Conservation (phyloP, 2,797 vertebrate genomes). For the Spinibarbus caldwelli region DNA sequence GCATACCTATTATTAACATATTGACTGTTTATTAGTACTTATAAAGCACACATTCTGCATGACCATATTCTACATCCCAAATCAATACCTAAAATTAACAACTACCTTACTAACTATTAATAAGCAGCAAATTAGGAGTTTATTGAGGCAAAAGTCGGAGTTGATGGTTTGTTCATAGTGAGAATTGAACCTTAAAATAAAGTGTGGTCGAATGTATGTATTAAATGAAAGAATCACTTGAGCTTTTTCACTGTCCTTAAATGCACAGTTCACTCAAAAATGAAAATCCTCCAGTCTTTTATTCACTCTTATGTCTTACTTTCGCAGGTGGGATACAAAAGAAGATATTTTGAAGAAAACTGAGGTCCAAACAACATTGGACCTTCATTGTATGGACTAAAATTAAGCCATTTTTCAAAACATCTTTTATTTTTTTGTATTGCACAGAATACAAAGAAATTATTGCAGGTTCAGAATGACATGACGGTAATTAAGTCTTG, state of each 20-base stretch:
- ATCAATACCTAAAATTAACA: background rate
- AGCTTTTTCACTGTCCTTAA: background rate
- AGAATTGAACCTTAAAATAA: background rate
- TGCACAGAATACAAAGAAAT: background rate
- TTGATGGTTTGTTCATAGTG: background rate
- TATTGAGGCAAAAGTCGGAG: background rate
- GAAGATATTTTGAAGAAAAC: background rate
- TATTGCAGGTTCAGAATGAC: background rate
- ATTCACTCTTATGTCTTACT: background rate
- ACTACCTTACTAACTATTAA: background rate
- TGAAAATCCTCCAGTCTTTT: background rate
- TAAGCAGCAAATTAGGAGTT: no score
- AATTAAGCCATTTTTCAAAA: background rate
- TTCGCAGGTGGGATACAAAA: background rate
- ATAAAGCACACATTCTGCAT: background rate
- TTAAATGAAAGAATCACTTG: constrained; percentile 15
- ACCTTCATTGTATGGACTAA: background rate
- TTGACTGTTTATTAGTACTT: background rate
- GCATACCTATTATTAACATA: no score
- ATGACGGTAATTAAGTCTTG: background rate
- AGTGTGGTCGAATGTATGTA: background rate
- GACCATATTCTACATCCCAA: background rate
- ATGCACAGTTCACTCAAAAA: background rate
- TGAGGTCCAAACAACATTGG: background rate
- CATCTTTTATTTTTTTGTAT: background rate